These are phyloP conservation scores for Caenorhabditis tropicalis DNA, from an alignment of 1,140 invertebrate species.

Conservation along the genomic window DNA sequence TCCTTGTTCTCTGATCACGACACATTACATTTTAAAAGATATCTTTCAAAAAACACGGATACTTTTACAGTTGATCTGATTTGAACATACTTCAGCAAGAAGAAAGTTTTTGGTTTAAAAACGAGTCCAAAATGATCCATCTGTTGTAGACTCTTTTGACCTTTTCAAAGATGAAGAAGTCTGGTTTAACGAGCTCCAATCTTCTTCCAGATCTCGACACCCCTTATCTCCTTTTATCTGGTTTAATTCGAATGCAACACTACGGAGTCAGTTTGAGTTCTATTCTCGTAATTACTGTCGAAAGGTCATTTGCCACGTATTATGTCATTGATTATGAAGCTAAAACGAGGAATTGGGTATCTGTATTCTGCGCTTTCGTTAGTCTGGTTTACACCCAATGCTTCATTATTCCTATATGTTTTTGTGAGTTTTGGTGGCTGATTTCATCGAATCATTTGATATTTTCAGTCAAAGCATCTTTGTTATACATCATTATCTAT, in stretches of 20 bases:
- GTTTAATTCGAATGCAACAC: not conserved
- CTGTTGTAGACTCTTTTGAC: no score
- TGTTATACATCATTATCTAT: not conserved
- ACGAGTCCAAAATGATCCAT: no score
- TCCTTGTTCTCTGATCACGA: no score
- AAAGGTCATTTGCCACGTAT: not conserved
- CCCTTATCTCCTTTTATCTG: not conserved
- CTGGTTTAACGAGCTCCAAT: no score
- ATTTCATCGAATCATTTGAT: not conserved
- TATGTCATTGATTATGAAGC: slow-evolving; percentile 11
- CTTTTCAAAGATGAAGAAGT: no score
- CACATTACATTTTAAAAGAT: no score
- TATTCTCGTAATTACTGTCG: not conserved
- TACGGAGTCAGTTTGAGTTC: slow-evolving; percentile 8
- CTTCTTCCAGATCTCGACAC: not conserved
- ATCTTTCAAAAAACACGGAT: no score
- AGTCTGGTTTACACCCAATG: not conserved
- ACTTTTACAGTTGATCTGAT: no score
- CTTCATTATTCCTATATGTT: not conserved
- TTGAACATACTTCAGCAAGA: no score
- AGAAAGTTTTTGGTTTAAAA: no score
- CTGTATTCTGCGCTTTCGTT: not conserved
- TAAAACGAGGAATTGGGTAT: not conserved
- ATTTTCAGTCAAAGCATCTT: not conserved
- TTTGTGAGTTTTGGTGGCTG: not conserved